Conservation (phyloP, 2,888 invertebrate species). For the Pachycephus smyrnensis region DNA sequence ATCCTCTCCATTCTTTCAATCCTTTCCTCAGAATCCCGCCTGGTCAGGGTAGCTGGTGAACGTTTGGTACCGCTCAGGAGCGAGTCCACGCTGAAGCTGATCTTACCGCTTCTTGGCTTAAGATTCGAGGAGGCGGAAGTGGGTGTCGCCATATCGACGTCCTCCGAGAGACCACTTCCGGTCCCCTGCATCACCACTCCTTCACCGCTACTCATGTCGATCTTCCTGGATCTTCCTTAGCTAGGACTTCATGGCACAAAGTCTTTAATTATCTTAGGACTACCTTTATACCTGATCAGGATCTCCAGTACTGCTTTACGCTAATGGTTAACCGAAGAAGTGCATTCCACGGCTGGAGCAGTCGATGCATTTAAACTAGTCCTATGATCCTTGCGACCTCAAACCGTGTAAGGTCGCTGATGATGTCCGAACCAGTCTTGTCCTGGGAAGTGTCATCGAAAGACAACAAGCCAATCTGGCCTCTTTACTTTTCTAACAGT, state of each 20-base stretch:
- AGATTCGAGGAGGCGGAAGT: slow-evolving; percentile 60
- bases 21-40: slow-evolving; percentile 20
- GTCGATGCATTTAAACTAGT: too few relatives aligned
- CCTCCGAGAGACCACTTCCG: slow-evolving; percentile 45
- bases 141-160: slow-evolving; percentile 56
- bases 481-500: too few relatives aligned
- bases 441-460: too few relatives aligned
- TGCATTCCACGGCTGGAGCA: too few relatives aligned
- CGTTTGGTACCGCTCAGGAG: slow-evolving; percentile 68
- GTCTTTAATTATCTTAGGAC: too few relatives aligned
- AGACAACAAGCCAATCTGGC: too few relatives aligned
- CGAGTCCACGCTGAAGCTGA: slow-evolving; percentile 81
- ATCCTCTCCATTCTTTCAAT: slow-evolving; percentile 26
- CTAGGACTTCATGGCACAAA: not conserved
- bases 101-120: slow-evolving; percentile 69
- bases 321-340: too few relatives aligned
- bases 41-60: slow-evolving; percentile 24
- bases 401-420: too few relatives aligned
- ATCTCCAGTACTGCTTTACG: too few relatives aligned
- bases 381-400: too few relatives aligned
- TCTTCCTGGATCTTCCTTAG: slow-evolving; percentile 14
- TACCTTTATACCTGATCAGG: too few relatives aligned
- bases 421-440: too few relatives aligned
- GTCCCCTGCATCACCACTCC: slow-evolving; percentile 20
- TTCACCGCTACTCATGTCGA: slow-evolving; percentile 12